Conservation (phyloP, 2,797 vertebrate genomes). For the Phoeniculus purpureus region DNA sequence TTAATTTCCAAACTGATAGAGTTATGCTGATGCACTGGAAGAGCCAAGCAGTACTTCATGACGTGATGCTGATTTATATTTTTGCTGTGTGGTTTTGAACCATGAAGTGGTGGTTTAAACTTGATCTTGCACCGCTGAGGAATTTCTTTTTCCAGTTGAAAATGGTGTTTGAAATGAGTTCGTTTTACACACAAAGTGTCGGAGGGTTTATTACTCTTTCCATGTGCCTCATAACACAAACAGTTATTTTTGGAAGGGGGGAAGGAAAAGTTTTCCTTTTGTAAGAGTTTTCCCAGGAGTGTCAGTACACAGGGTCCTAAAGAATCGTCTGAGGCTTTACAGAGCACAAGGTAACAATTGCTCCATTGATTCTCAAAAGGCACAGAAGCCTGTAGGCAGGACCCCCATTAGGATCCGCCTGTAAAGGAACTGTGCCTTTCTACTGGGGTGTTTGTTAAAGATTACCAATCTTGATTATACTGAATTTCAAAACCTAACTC, state of each 20-base stretch:
- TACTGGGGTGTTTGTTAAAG: constrained; percentile 74
- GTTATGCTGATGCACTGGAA: neutral
- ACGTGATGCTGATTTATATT: neutral
- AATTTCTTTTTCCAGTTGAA: neutral
- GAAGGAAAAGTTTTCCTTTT: constrained; percentile 35
- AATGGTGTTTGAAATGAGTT: neutral
- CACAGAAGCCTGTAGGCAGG: constrained; percentile 58
- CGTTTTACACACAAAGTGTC: neutral
- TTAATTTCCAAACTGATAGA: neutral
- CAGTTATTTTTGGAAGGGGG: constrained; percentile 30
- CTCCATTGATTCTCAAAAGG: constrained; percentile 74
- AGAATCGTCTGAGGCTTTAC: constrained; percentile 72
- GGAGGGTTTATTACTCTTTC: constrained; percentile 5
- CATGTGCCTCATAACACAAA: constrained; percentile 23
- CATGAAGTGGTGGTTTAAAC: neutral
- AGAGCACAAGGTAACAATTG: constrained; percentile 75
- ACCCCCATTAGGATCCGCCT: constrained; percentile 50
- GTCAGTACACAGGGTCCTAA: constrained; percentile 59
- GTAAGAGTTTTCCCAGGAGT: constrained; percentile 73
- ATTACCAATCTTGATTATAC: constrained; percentile 73
- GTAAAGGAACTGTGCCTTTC: constrained; percentile 53
- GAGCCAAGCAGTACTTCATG: neutral
- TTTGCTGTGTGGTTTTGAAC: neutral
- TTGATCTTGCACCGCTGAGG: neutral
- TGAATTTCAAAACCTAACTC: constrained; percentile 75